These are phyloP conservation scores for Sesamia nonagrioides DNA, from an alignment of 1,140 invertebrate species.

Conservation along the genomic window DNA sequence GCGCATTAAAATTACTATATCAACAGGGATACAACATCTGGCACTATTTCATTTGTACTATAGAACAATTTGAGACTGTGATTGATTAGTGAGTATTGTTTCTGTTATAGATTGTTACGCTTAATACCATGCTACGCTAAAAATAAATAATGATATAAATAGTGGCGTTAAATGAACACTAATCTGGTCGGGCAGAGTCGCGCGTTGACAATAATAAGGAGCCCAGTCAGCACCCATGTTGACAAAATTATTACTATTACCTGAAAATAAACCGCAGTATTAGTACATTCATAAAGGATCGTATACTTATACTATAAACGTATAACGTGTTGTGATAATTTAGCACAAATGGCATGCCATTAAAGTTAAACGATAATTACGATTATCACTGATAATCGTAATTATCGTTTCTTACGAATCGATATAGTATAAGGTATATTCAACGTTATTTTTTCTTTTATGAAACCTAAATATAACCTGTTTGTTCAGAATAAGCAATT, in stretches of 20 bases:
- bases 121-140: constrained; percentile 60
- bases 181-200: constrained; percentile 52
- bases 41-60: constrained; percentile 62
- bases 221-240: constrained; percentile 68
- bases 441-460: no score
- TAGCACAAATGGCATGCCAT: no score
- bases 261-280: constrained; percentile 55
- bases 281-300: no score
- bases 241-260: constrained; percentile 56
- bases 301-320: no score
- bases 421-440: no score
- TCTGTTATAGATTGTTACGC: constrained; percentile 57
- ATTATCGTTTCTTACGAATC: no score
- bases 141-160: constrained; percentile 78
- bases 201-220: constrained; percentile 52
- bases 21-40: constrained; percentile 43
- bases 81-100: constrained; percentile 55
- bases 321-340: no score
- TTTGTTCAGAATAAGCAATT: no score
- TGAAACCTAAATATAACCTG: no score
- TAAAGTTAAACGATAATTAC: no score
- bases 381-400: no score
- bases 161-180: constrained; percentile 60
- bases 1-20: constrained; percentile 5
- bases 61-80: constrained; percentile 47